Evolutionary conservation across 2,888 invertebrate species (phyloP), one percentile per base, ranked within the genome.

Genomic region (Rhagonycha lutea): DNA sequence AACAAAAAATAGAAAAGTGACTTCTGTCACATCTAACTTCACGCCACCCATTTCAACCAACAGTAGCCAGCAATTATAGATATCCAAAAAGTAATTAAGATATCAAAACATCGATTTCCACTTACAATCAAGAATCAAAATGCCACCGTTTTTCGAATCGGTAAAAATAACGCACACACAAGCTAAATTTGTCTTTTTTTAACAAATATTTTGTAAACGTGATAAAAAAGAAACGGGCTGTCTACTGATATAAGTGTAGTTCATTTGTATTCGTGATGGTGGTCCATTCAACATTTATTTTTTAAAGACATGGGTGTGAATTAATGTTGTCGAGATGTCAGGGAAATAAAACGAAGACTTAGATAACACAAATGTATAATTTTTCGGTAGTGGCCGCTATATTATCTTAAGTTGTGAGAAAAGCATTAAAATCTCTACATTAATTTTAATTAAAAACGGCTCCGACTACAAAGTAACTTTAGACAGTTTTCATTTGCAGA

Each of bases 31-130:
- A 14, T 69, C 62, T 69, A 61, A 69, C 23, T 69, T 76, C 76
- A 68, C 65, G 70, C 76, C 76, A 76, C 74, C 77, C 77, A 77
- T 67, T 74, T 72, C 74, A 77, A 74, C 74, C 72, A 78, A 78
- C 78, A 76, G 78, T 76, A 78, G 78, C 76, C 69, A 47, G 47
- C 70, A 74, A 70, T 68, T 74, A 71, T 60, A 72, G 74, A 76
- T 76, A 76, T 71, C 78, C 61, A 67, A 73, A 74, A 74, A 73
- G 78, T 74, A 78, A 78, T 78, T 78, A 78, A 78, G 78, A 78
- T 78, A 78, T 78, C 78, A 76, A 78, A 78, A 78, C 78, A 78
- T 70, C 78, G 78, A 76, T 78, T 78, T 78, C 78, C 78, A 78
- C 78, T 78, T 76, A 78, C 75, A 78, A 78, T 67, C 74, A 76